Evolutionary conservation across 2,888 invertebrate genomes (phyloP).

Genomic region (Agelastica alni): DNA sequence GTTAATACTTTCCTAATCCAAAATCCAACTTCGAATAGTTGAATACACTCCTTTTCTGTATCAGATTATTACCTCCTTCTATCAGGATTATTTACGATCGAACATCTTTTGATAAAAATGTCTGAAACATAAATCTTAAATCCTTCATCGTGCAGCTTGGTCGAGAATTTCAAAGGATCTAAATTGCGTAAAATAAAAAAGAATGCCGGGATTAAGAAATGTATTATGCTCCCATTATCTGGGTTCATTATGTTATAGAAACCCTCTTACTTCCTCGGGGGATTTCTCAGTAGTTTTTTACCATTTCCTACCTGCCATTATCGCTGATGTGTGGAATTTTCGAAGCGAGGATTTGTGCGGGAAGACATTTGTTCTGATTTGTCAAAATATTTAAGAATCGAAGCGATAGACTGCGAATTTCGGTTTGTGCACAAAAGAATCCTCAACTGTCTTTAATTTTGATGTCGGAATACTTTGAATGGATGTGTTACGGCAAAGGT

Average conservation of each 20-base stretch:
- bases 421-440: too few species aligned
- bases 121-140: slow-evolving; percentile 33
- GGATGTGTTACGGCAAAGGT: too few species aligned
- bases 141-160: slow-evolving; percentile 22
- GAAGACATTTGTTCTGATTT: slow-evolving; percentile 37
- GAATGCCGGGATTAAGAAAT: slow-evolving; percentile 34
- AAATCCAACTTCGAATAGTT: slow-evolving; percentile 13
- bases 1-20: slow-evolving; percentile 11
- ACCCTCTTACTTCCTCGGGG: slow-evolving; percentile 20
- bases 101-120: slow-evolving; percentile 35
- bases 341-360: slow-evolving; percentile 29
- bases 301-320: slow-evolving; percentile 35
- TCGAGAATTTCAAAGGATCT: slow-evolving; percentile 14
- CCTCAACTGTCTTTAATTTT: too few species aligned
- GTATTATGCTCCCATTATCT: slow-evolving; percentile 33
- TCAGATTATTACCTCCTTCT: slow-evolving; percentile 15
- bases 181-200: slow-evolving; percentile 37
- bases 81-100: slow-evolving; percentile 34
- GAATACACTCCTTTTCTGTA: slow-evolving; percentile 11
- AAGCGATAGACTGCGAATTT: too few species aligned
- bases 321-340: slow-evolving; percentile 34
- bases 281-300: slow-evolving; percentile 34
- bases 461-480: too few species aligned
- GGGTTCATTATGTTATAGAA: slow-evolving; percentile 18
- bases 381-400: slow-evolving; percentile 39